Evolutionary conservation across 37 sponge, comb jelly and placozoan species (phyloP).

Genomic region (Agelas oroides): DNA sequence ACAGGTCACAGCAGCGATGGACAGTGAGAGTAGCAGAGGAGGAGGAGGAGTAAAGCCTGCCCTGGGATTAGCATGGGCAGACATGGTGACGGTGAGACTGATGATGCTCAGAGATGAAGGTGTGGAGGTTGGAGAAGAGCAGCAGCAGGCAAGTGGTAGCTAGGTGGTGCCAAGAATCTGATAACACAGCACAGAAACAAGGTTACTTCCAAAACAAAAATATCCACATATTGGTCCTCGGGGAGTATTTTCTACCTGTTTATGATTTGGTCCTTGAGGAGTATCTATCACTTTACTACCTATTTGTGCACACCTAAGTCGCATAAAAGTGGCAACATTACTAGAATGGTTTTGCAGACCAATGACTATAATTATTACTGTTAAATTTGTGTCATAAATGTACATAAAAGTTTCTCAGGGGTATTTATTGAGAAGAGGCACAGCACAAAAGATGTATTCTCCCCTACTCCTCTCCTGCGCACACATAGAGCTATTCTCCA

Average conservation of each 20-base stretch:
- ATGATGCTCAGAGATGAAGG: slow-evolving; percentile 65
- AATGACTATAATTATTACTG: no score
- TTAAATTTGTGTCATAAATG: no score
- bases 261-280: no score
- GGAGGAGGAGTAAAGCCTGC: slow-evolving; percentile 56
- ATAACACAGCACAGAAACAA: neutral
- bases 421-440: no score
- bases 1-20: slow-evolving; percentile 51
- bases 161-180: neutral
- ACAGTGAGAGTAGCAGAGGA: neutral
- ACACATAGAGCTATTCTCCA: neutral
- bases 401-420: no score
- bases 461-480: no score
- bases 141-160: slow-evolving; percentile 19
- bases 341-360: no score
- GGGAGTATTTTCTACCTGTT: no score
- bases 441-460: no score
- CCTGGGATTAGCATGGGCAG: slow-evolving; percentile 85
- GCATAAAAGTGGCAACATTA: no score
- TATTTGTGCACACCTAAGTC: neutral
- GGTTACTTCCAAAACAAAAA: neutral
- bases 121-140: slow-evolving; percentile 12
- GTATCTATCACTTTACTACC: neutral
- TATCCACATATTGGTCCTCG: neutral
- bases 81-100: slow-evolving; percentile 64